Percentiles rank a stretch among this genome's conserved stretches.
Evolutionary conservation across 92 coral and sea anemone genomes (phyloP).

Genomic region (Palythoa grandiflora): DNA sequence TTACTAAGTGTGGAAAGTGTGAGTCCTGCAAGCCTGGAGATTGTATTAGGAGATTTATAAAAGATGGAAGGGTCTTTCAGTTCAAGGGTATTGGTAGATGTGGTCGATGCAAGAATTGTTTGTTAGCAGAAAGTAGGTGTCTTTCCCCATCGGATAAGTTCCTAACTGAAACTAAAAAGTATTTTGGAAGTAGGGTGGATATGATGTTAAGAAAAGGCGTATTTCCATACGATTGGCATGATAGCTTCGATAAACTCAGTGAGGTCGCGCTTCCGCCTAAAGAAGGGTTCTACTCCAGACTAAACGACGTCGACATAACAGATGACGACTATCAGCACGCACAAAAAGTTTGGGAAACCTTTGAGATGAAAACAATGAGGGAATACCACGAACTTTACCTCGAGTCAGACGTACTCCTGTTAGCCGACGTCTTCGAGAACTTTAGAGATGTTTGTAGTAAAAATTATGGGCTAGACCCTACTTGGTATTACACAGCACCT

Average conservation of each 20-base stretch:
- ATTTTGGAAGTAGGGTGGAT: background rate
- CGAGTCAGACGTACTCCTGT: background rate
- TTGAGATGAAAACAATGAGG: background rate
- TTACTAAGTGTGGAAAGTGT: constrained; percentile 5
- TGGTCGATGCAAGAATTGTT: background rate
- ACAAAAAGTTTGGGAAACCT: background rate
- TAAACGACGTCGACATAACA: background rate
- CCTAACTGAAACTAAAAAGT: background rate
- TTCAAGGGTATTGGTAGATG: background rate
- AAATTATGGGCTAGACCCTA: background rate
- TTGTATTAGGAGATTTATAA: background rate
- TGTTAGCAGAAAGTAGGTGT: background rate
- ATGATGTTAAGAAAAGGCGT: background rate
- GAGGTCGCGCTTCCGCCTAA: background rate
- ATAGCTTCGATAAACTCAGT: constrained; percentile 18
- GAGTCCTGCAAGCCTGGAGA: constrained; percentile 1
- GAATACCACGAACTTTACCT: constrained; percentile 7
- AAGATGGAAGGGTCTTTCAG: background rate
- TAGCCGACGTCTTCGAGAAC: constrained; percentile 11
- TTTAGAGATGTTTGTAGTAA: background rate
- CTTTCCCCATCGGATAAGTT: background rate
- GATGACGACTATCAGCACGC: constrained; percentile 29
- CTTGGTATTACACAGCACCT: constrained; percentile 32
- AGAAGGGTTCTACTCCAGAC: background rate
- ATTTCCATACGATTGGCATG: constrained; percentile 19